Base-by-base conservation (phyloP, 2,888 invertebrate genomes). In the Smittia sp. region DNA sequence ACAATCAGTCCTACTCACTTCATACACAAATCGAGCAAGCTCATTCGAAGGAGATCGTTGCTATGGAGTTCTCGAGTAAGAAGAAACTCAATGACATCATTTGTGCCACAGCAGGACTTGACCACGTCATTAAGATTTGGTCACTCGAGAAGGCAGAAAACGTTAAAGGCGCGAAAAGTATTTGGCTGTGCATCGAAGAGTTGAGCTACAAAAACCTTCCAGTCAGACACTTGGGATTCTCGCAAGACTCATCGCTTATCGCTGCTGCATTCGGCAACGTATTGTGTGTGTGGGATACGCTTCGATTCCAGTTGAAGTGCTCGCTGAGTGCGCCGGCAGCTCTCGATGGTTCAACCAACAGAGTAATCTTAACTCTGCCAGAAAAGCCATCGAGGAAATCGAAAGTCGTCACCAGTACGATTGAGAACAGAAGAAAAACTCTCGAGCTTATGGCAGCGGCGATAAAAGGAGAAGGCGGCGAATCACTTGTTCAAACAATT, bases 1-100 rank as follows among this genome's bases (percentile, higher is more conserved):
- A 84, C 52, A 81, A 83, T 68, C 90, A 91, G 81, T 85, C 80
- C 89, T 92, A 87, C 78, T 78, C 79, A 27, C 80, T 93, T 18
- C 92, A 91, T 78, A 92, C 92, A 0, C 86, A 85, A 13, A 85
- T 92, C n/a, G 89, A 91, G 78, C 82, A 86, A 77, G 91, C 92
- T 0, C 92, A 92, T 78, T 86, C 88, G 70, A 81, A 84, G 25
- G 84, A 85, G 11, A 82, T 92, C 7, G 85, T 84, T 74, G 83
- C 85, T 22, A 79, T 92, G 11, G 80, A 83, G 76, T 90, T 92
- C 78, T 82, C 83, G 1, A 81, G 77, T 75, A 85, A 87, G 77
- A 88, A 88, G 7, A 76, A 77, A 7, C 78, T 80, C 32, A 79
- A 81, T 22, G 80, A 83, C 1, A 82, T 84, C 74, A 79, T 85